Percentiles rank a stretch among this genome's conserved stretches.
Evolutionary conservation across 2,888 invertebrate genomes (phyloP).

Genomic region (Plusia festucae): DNA sequence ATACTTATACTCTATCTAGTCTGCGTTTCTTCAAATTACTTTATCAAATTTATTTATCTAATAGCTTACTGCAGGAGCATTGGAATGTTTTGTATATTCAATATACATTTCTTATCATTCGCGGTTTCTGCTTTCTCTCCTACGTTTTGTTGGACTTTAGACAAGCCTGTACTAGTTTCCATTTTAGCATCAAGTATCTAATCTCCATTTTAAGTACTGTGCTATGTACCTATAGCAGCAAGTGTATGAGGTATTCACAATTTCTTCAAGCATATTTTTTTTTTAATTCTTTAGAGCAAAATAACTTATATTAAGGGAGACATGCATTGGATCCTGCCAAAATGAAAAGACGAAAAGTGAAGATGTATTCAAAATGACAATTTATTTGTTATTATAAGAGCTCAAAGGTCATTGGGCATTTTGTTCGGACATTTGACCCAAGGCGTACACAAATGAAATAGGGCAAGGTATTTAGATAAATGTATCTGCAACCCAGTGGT

Average conservation of each 20-base stretch:
- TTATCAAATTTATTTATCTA: constrained; percentile 45
- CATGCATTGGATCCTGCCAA: too few species aligned
- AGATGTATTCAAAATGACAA: neutral
- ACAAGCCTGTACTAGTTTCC: constrained; percentile 42
- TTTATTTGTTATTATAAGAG: too few species aligned
- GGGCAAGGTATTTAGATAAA: too few species aligned
- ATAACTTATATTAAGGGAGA: too few species aligned
- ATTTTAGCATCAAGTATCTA: constrained; percentile 54
- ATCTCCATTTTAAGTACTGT: constrained; percentile 43
- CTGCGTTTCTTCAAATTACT: constrained; percentile 2
- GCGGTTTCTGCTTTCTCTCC: constrained; percentile 37
- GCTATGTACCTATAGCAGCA: constrained; percentile 24
- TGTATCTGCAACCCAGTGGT: too few species aligned
- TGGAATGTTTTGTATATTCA: constrained; percentile 22
- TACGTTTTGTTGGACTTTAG: constrained; percentile 32
- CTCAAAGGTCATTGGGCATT: too few species aligned
- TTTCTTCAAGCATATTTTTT: too few species aligned
- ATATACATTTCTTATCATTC: constrained; percentile 32
- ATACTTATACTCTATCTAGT: neutral
- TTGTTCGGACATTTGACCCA: too few species aligned
- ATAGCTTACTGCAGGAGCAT: constrained; percentile 14
- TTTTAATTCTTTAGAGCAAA: too few species aligned
- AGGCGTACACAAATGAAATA: too few species aligned
- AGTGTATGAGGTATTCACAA: constrained; percentile 30
- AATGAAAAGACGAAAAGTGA: too few species aligned